Evolutionary conservation across 2,888 invertebrate species (phyloP).

Genomic region (Odontocolon sp.): DNA sequence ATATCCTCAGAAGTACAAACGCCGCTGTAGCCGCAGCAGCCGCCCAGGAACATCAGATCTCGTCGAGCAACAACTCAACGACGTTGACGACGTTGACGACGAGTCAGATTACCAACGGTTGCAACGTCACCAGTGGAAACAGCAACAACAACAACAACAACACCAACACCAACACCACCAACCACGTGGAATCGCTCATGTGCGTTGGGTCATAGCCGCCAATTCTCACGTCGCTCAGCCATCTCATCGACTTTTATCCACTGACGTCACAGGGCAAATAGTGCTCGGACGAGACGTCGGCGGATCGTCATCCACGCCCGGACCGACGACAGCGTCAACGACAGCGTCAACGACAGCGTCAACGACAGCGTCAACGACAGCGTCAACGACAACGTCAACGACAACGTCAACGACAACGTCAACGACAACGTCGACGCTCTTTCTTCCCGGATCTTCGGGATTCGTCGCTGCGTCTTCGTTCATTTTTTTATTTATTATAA

Average conservation of each 20-base stretch:
- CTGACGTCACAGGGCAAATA: constrained; percentile 66
- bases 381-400: too few species aligned
- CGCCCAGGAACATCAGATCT: constrained; percentile 59
- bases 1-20: constrained; percentile 80
- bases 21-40: constrained; percentile 65
- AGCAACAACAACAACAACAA: constrained; percentile 67
- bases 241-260: constrained; percentile 79
- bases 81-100: constrained; percentile 55
- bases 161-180: constrained; percentile 70
- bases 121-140: constrained; percentile 63
- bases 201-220: constrained; percentile 80
- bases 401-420: too few species aligned
- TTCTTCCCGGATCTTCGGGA: too few species aligned
- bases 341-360: too few species aligned
- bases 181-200: constrained; percentile 78
- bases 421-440: too few species aligned
- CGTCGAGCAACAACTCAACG: constrained; percentile 58
- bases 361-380: too few species aligned
- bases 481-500: constrained; percentile 67
- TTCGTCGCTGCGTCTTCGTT: constrained; percentile 47
- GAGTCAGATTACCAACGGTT: constrained; percentile 60
- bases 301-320: constrained; percentile 8
- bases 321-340: too few species aligned
- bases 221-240: constrained; percentile 78
- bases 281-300: neutral